phyloP scores from a whole-genome alignment of 2,797 vertebrate genomes.

The Heteromormyrus szaboi region DNA sequence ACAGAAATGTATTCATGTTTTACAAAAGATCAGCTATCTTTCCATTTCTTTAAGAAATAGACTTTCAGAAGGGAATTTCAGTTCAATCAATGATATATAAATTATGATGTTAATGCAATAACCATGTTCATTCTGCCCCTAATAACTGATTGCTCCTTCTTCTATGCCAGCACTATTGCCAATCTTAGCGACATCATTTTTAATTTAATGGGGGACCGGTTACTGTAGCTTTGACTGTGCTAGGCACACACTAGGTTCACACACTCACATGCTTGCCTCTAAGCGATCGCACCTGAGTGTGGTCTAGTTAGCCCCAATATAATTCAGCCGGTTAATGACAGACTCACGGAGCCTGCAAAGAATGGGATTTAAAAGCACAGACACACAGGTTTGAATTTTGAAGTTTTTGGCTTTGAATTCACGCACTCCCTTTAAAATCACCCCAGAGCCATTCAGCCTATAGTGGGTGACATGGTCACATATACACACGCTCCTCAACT shows the following conservation, averaged over 20 bases:
- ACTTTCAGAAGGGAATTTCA: neutral
- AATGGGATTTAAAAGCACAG: neutral
- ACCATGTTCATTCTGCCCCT: neutral
- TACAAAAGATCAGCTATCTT: neutral
- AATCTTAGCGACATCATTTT: neutral
- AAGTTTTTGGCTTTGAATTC: neutral
- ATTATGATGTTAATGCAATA: neutral
- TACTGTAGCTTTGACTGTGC: neutral
- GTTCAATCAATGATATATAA: conserved; percentile 6
- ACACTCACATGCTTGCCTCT: neutral
- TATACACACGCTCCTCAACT: neutral
- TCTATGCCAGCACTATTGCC: neutral
- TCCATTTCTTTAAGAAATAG: neutral
- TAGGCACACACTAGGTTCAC: neutral
- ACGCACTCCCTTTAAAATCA: neutral
- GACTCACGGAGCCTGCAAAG: neutral
- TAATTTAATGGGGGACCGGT: neutral
- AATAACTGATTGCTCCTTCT: neutral
- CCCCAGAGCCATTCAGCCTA: neutral
- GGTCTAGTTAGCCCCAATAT: neutral
- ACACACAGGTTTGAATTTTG: neutral
- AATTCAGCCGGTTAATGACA: neutral
- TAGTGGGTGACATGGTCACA: neutral
- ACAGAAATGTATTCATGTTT: neutral
- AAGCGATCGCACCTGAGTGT: neutral